Evolutionary conservation across 1,140 invertebrate genomes (phyloP).

Genomic region (Akabosia matsudoensis): DNA sequence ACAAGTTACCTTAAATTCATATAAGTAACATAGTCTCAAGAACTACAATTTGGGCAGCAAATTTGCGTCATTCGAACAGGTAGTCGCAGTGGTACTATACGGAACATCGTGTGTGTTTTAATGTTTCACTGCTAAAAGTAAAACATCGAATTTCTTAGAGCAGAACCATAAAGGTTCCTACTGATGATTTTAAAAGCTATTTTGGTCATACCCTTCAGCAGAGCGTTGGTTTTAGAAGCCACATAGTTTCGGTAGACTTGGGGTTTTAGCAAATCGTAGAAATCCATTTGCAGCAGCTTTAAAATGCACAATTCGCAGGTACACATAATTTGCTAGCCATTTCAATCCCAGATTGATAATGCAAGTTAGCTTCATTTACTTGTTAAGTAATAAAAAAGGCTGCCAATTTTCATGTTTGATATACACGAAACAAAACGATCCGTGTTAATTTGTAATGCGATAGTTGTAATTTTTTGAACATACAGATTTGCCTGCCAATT

Average conservation of each 20-base stretch:
- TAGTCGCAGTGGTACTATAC: background rate
- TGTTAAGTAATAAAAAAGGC: background rate
- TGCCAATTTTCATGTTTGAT: too few species aligned
- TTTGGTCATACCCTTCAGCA: too few species aligned
- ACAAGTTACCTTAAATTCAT: too few species aligned
- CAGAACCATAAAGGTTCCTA: constrained; percentile 5
- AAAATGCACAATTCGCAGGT: background rate
- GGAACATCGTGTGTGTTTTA: background rate
- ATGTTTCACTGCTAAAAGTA: background rate
- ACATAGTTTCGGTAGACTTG: too few species aligned
- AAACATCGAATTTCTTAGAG: background rate
- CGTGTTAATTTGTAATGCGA: background rate
- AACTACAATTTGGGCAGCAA: background rate
- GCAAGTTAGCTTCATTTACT: too few species aligned
- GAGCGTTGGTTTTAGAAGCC: too few species aligned
- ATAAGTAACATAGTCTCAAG: too few species aligned
- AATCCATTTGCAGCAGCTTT: background rate
- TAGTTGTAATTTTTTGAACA: background rate
- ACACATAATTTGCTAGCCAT: too few species aligned
- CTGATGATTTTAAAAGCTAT: too few species aligned
- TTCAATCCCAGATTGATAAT: too few species aligned
- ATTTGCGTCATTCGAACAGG: background rate
- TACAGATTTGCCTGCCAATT: too few species aligned
- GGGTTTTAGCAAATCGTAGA: background rate
- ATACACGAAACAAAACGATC: background rate